phyloP scores from a whole-genome alignment of 1,140 invertebrate genomes.

The Euglossa dilemma region DNA sequence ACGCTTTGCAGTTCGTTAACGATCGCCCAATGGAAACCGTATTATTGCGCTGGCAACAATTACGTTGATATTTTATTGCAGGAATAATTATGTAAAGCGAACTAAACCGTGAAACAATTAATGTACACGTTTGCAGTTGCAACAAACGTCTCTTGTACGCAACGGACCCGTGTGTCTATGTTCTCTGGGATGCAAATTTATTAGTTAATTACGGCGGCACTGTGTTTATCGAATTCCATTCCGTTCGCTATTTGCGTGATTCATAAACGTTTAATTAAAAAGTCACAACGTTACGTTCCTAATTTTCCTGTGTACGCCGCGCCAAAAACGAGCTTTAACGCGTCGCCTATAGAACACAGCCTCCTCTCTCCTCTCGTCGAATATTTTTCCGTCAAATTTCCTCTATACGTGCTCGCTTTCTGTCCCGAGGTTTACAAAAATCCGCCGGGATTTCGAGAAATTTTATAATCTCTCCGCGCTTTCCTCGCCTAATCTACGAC shows the following conservation, averaged over 20 bases:
- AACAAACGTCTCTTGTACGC: conserved; percentile 20
- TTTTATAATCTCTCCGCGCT: not conserved
- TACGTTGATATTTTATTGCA: conserved; percentile 32
- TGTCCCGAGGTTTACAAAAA: no score
- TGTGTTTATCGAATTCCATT: conserved; percentile 23
- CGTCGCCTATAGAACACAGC: no score
- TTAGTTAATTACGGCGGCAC: conserved; percentile 22
- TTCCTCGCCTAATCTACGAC: not conserved
- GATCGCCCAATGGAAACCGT: conserved; percentile 32
- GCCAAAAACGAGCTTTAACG: no score
- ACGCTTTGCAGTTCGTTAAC: conserved; percentile 20
- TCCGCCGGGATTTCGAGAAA: not conserved
- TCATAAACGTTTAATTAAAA: conserved; percentile 19
- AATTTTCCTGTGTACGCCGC: no score
- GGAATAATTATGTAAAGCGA: conserved; percentile 44
- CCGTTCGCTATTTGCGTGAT: not conserved
- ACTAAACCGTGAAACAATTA: conserved; percentile 46
- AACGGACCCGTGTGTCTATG: not conserved
- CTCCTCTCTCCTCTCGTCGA: no score
- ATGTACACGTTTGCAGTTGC: conserved; percentile 18
- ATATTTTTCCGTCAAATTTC: no score
- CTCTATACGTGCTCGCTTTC: no score
- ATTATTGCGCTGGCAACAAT: conserved; percentile 34
- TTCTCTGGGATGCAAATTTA: conserved; percentile 15
- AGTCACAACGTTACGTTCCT: not conserved